Base-by-base conservation (phyloP, 2,888 invertebrate species). In the Caenorhabditis sp. region DNA sequence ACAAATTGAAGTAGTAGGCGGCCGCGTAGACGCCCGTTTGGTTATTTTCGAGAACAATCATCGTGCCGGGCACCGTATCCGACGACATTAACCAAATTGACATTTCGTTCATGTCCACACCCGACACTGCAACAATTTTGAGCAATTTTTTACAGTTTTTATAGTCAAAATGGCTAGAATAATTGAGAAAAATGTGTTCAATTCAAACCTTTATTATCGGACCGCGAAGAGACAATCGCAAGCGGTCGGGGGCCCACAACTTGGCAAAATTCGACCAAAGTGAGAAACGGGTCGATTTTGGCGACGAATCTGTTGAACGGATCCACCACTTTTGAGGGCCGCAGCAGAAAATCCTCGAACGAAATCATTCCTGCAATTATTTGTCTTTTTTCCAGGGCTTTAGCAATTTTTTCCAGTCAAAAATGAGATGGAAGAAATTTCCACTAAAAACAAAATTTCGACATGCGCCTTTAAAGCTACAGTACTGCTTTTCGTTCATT, bases 61-160 rank as follows among this genome's bases (percentile, higher is more conserved):
- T 74, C 11, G 87, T 84, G 0, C 85, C 86, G 22, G 65, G 80
- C 6, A 80, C 76, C 32, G 84, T 86, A 55, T 87, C 87, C 6
- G 85, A 82, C 20, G 85, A 85, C 87, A 87, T 87, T 37, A 87
- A 46, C 87, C 87, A 87, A 7, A 87, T 75, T 15, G 83, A 79
- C 39, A 83, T 80, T 27, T 81, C 68, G 55, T 87, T 85, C 27
- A 87, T 72, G 50, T 86, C 81, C 9, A 87, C 68, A 11, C 72
- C 63, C 1, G 27, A 22, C 7, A 68, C 78, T 77, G 61, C 48
- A 77, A 58, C n/a, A n/a, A n/a, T n/a, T n/a, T n/a, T n/a, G n/a
- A n/a, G n/a, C n/a, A n/a, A 30, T 32, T 15, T n/a, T n/a, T n/a
- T n/a, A n/a, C n/a, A n/a, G n/a, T n/a, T n/a, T n/a, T n/a, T n/a